Percentiles rank a stretch among this genome's conserved stretches.
phyloP scores from a whole-genome alignment of 2,888 invertebrate genomes.

The Nemotelus nigrinus region DNA sequence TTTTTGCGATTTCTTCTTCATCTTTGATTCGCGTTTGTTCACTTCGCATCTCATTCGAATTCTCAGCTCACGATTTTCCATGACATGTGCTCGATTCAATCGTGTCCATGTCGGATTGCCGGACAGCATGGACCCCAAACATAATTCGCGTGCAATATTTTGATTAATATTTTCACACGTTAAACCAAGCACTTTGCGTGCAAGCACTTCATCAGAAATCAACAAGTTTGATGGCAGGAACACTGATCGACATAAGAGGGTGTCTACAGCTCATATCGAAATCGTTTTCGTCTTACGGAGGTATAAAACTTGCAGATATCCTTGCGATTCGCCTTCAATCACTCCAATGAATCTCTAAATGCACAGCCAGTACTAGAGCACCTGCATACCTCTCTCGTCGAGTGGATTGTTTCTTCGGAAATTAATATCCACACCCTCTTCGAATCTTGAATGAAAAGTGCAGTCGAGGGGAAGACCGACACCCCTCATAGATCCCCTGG shows the following conservation, averaged over 20 bases:
- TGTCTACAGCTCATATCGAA: neutral
- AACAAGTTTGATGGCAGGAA: slow-evolving; percentile 26
- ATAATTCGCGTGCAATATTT: neutral
- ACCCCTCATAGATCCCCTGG: slow-evolving; percentile 9
- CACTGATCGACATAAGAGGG: neutral
- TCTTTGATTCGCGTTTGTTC: neutral
- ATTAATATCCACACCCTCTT: slow-evolving; percentile 40
- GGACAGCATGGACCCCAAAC: too few species aligned
- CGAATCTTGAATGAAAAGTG: slow-evolving; percentile 18
- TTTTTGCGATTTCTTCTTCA: neutral
- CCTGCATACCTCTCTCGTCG: slow-evolving; percentile 1
- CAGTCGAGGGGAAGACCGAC: slow-evolving; percentile 21
- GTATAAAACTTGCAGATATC: too few species aligned
- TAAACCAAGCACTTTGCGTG: slow-evolving; percentile 27
- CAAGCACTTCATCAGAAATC: slow-evolving; percentile 38
- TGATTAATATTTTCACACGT: slow-evolving; percentile 43
- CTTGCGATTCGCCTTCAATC: too few species aligned
- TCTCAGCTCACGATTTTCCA: too few species aligned
- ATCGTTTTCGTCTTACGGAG: too few species aligned
- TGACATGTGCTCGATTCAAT: too few species aligned
- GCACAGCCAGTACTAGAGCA: neutral
- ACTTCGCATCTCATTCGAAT: too few species aligned
- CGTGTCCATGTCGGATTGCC: too few species aligned
- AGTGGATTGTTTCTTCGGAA: slow-evolving; percentile 26
- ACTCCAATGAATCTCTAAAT: neutral